phyloP scores from a whole-genome alignment of 2,797 vertebrate genomes.

The Zenarchopterus dispar region DNA sequence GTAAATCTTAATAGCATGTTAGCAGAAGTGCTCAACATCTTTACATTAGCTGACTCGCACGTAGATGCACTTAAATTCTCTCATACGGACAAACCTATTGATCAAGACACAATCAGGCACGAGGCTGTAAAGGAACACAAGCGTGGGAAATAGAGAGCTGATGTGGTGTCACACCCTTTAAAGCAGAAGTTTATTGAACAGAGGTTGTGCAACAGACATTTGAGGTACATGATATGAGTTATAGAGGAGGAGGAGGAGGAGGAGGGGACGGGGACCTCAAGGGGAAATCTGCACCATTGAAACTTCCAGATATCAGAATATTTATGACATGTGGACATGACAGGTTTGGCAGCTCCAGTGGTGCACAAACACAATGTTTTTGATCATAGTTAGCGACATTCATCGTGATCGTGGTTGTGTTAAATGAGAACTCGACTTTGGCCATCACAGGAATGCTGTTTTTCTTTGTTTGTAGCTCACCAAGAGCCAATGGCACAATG shows the following conservation, averaged over 20 bases:
- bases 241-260: constrained; percentile 66
- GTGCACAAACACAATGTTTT: constrained; percentile 30
- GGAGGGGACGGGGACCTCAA: constrained; percentile 45
- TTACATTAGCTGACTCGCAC: too few species aligned
- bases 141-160: constrained; percentile 84
- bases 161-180: constrained; percentile 91
- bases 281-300: constrained; percentile 64
- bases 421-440: constrained; percentile 73
- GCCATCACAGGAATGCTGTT: constrained; percentile 59
- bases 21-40: too few species aligned
- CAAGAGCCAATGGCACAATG: constrained; percentile 28
- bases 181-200: constrained; percentile 91
- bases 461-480: constrained; percentile 29
- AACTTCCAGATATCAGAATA: constrained; percentile 63
- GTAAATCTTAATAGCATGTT: too few species aligned
- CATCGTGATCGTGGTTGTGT: constrained; percentile 57
- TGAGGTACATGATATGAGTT: constrained; percentile 92
- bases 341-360: constrained; percentile 53
- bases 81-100: constrained; percentile 20
- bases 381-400: constrained; percentile 63
- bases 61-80: too few species aligned
- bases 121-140: constrained; percentile 75
- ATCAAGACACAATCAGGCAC: constrained; percentile 28
- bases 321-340: constrained; percentile 46
- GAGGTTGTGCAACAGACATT: constrained; percentile 91